Evolutionary conservation across 1,140 invertebrate species (phyloP), one percentile per base, ranked within the genome.

Genomic region (Drosophila parvula): DNA sequence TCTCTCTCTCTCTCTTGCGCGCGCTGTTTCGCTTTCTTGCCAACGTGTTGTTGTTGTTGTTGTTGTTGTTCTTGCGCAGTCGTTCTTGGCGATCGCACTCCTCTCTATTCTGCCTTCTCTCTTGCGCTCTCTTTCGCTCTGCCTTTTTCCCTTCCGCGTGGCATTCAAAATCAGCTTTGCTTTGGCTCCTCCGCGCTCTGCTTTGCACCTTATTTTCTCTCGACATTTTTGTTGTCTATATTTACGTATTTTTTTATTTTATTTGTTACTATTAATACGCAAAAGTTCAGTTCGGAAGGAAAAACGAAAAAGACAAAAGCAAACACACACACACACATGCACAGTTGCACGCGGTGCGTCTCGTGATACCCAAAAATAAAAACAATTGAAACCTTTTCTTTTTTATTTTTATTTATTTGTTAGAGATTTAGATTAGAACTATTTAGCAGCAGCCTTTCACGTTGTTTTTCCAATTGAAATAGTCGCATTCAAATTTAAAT

Each of bases 181-280:
- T 57, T 58, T 43, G 36, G 38, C 56, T 58, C 73, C 74, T 64
- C 74, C 74, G 77, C 74, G 74, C 74, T 84, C 67, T 76, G 74
- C 65, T 85, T 55, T 67, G 56, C 57, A 65, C 69, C 58, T 63
- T 27, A 38, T 70, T 47, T 56, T 28, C 43, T 60, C 69, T 77
- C 81, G 28, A 64, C 79, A 77, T 78, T 53, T 69, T 51, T 67
- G 81, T 89, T 77, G 74, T 88, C 84, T 86, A 80, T 84, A 80
- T 80, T 83, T 83, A 89, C 68, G 78, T 81, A 84, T 89, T 70
- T 62, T n/a, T 47, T 48, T 84, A 81, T 77, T 5, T 57, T 73
- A 75, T 79, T 79, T 90, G 67, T 81, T 84, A 68, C 85, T 89
- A 90, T 85, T 57, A 84, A 90, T 90, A 88, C 77, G 65, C 77